Conservation (phyloP, 2,113 vertebrate genomes). For the Speoplatyrhinus poulsoni region DNA sequence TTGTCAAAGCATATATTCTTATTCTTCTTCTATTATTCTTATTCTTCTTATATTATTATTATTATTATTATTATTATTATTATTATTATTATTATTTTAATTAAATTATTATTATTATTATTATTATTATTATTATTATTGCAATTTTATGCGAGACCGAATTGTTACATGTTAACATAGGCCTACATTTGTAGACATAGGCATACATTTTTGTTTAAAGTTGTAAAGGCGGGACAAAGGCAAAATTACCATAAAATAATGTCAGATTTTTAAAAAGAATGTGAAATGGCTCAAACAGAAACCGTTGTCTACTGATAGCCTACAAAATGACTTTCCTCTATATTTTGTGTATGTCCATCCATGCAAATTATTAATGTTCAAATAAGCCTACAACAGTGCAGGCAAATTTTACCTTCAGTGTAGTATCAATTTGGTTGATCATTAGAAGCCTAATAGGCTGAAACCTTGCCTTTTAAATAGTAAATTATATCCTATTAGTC, state of each 20-base stretch:
- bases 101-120: conserved; percentile 14
- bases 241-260: too few relatives aligned
- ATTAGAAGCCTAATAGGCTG: conserved; percentile 61
- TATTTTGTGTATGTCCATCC: too few relatives aligned
- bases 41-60: background rate
- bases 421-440: conserved; percentile 77
- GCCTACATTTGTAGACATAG: too few relatives aligned
- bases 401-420: conserved; percentile 51
- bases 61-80: conserved; percentile 1
- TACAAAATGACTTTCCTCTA: too few relatives aligned
- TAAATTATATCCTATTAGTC: background rate
- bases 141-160: too few relatives aligned
- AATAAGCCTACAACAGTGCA: conserved; percentile 52
- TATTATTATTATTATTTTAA: background rate
- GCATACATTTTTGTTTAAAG: too few relatives aligned
- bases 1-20: background rate
- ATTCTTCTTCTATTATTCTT: background rate
- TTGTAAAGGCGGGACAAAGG: too few relatives aligned
- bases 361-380: background rate
- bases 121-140: background rate
- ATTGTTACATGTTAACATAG: too few relatives aligned
- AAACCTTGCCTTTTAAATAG: conserved; percentile 9
- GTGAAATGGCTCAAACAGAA: too few relatives aligned
- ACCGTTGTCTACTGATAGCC: too few relatives aligned
- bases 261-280: too few relatives aligned